phyloP scores from a whole-genome alignment of 2,797 vertebrate species.

The Buceros bicornis region DNA sequence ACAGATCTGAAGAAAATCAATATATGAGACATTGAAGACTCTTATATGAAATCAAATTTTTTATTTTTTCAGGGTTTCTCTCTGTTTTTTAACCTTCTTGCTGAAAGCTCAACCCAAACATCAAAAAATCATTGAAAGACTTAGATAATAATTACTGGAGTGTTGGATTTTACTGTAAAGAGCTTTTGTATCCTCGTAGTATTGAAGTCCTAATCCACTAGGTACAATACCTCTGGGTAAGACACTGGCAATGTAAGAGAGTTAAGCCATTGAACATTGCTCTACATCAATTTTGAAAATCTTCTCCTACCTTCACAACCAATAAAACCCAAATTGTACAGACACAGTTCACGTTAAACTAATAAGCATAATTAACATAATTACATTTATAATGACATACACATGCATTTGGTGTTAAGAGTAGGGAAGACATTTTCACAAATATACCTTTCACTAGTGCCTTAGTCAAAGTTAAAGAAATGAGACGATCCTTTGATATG shows the following conservation, averaged over 20 bases:
- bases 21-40: conserved; percentile 68
- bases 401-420: not conserved
- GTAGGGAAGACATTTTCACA: not conserved
- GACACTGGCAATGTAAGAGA: conserved; percentile 15
- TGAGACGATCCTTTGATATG: not conserved
- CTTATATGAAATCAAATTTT: conserved; percentile 56
- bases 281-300: not conserved
- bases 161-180: conserved; percentile 73
- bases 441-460: not conserved
- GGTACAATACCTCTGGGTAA: conserved; percentile 62
- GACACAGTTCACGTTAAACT: conserved; percentile 32
- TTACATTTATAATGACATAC: conserved; percentile 45
- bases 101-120: conserved; percentile 65
- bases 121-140: conserved; percentile 73
- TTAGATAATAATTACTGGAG: conserved; percentile 73
- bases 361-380: conserved; percentile 47
- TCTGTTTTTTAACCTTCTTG: conserved; percentile 59
- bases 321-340: conserved; percentile 45
- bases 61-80: not conserved
- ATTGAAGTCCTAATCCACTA: conserved; percentile 79
- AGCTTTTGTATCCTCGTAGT: conserved; percentile 62
- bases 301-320: conserved; percentile 51
- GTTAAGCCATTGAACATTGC: conserved; percentile 63
- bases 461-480: not conserved
- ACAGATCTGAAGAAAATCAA: conserved; percentile 77